Evolutionary conservation across 2,888 invertebrate genomes (phyloP).

Genomic region (Spodoptera picta): DNA sequence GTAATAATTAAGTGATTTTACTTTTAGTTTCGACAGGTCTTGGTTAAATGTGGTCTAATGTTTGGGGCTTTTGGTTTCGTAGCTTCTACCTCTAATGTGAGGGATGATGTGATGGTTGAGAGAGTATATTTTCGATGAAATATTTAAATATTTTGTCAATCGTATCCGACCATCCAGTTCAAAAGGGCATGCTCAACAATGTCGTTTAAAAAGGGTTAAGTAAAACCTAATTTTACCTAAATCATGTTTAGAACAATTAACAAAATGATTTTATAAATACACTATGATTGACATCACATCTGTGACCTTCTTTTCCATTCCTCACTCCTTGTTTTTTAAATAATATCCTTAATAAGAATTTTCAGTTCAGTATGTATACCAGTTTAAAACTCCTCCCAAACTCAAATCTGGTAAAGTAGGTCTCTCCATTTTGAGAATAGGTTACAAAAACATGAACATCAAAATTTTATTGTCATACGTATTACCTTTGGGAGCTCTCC

Average conservation of each 20-base stretch:
- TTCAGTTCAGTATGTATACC: neutral
- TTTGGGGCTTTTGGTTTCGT: neutral
- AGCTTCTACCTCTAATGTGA: too few relatives aligned
- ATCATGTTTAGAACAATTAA: too few relatives aligned
- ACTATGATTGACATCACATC: too few relatives aligned
- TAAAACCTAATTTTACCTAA: too few relatives aligned
- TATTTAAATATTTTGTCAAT: too few relatives aligned
- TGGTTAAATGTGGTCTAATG: conserved; percentile 29
- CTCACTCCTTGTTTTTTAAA: neutral
- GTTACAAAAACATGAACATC: conserved; percentile 33
- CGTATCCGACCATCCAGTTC: too few relatives aligned
- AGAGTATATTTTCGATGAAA: too few relatives aligned
- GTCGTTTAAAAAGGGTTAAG: too few relatives aligned
- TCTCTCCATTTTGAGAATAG: conserved; percentile 15
- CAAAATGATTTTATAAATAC: too few relatives aligned
- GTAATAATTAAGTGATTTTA: conserved; percentile 54
- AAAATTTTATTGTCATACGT: conserved; percentile 36
- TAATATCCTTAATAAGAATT: neutral
- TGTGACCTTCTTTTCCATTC: neutral
- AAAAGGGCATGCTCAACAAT: too few relatives aligned
- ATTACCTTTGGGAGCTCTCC: conserved; percentile 46
- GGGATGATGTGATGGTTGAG: too few relatives aligned
- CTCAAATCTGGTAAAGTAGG: conserved; percentile 11
- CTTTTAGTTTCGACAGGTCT: conserved; percentile 44
- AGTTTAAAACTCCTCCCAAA: neutral